A percentile compares a stretch with the other conserved stretches of the same genome.
Conservation (phyloP, 2,888 invertebrate species). For the Lydus trimaculatus region DNA sequence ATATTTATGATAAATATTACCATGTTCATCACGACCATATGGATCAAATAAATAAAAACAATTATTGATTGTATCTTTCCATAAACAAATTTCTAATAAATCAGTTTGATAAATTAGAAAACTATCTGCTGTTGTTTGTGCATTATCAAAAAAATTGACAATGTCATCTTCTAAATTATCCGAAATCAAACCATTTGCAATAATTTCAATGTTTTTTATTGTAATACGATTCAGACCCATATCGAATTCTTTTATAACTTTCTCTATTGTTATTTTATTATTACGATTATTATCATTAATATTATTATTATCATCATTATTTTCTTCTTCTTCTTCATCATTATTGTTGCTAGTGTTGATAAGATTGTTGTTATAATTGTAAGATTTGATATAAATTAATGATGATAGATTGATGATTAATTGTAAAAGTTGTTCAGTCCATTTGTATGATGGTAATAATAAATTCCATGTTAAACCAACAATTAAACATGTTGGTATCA, state of each 20-base stretch:
- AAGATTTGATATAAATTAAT: background rate
- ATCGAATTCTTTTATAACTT: slow-evolving; percentile 50
- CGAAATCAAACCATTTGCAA: slow-evolving; percentile 38
- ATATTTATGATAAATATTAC: slow-evolving; percentile 53
- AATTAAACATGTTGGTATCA: background rate
- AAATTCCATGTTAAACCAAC: background rate
- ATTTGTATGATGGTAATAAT: background rate
- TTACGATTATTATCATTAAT: background rate
- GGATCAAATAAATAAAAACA: slow-evolving; percentile 55
- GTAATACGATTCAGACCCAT: slow-evolving; percentile 54
- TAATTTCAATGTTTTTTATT: slow-evolving; percentile 35
- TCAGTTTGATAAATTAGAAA: background rate
- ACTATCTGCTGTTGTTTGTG: background rate
- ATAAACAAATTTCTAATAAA: background rate
- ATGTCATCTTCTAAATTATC: slow-evolving; percentile 38
- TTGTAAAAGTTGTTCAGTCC: background rate
- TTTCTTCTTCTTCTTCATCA: too few relatives aligned
- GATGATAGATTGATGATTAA: background rate
- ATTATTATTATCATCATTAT: too few relatives aligned
- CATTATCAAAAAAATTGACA: background rate
- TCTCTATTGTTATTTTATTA: slow-evolving; percentile 45
- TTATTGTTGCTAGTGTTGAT: too few relatives aligned
- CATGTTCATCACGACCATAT: slow-evolving; percentile 51
- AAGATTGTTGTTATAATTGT: background rate
- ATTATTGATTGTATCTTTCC: slow-evolving; percentile 30